These are phyloP conservation scores for Stegodyphus mimosarum DNA, from an alignment of 1,140 invertebrate genomes.

Conservation along the genomic window DNA sequence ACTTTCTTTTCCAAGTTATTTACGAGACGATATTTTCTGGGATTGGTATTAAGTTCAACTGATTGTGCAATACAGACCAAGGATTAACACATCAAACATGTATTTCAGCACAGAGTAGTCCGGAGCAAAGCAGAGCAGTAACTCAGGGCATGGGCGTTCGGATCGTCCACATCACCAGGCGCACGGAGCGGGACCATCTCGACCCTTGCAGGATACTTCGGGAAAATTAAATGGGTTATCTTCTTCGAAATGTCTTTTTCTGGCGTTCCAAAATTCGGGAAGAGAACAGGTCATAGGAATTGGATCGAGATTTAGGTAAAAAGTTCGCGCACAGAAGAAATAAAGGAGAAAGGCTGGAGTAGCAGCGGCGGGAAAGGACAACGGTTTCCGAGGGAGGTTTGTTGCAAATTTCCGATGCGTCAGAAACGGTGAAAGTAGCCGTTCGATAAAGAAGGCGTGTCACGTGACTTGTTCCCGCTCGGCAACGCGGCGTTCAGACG, in stretches of 20 bases:
- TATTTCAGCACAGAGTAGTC: neutral
- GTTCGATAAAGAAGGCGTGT: slow-evolving; percentile 50
- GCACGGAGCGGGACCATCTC: neutral
- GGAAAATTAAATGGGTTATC: neutral
- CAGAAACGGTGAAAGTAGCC: slow-evolving; percentile 46
- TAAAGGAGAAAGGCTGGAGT: neutral
- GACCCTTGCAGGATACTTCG: too few relatives aligned
- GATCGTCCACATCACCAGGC: neutral
- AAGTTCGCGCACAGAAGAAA: neutral
- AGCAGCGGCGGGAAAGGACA: neutral
- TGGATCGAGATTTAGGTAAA: neutral
- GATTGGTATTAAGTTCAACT: too few relatives aligned
- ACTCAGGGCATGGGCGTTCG: neutral
- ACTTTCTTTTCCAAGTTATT: too few relatives aligned
- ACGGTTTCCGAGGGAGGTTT: slow-evolving; percentile 20
- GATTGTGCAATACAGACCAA: too few relatives aligned
- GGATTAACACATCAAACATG: too few relatives aligned
- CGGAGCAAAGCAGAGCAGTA: neutral
- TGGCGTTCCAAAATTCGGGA: neutral
- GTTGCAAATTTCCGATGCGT: slow-evolving; percentile 42
- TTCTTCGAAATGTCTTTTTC: neutral
- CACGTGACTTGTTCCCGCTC: slow-evolving; percentile 34
- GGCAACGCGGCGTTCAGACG: slow-evolving; percentile 14
- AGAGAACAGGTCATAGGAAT: neutral
- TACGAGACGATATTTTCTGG: too few relatives aligned